Conservation (phyloP, 2,888 invertebrate species). For the Lissocephala sabroskyi region DNA sequence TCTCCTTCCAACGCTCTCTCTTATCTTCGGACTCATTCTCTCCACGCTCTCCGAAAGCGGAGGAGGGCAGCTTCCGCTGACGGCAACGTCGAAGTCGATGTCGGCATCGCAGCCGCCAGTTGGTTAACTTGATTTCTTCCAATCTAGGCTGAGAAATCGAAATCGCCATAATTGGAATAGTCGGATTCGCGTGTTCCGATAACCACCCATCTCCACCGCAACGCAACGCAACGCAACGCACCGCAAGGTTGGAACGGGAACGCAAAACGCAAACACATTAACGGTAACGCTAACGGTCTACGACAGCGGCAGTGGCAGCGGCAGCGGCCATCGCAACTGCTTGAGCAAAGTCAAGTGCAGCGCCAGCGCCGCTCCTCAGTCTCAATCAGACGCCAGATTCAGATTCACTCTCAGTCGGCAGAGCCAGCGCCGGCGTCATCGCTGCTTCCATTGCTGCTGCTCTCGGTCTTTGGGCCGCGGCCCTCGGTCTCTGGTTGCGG, state of each 20-base stretch:
- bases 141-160: conserved; percentile 61
- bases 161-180: conserved; percentile 65
- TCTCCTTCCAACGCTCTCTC: conserved; percentile 16
- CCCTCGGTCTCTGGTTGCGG: conserved; percentile 37
- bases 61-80: conserved; percentile 12
- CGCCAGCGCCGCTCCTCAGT: conserved; percentile 20
- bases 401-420: conserved; percentile 37
- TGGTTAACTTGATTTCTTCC: conserved; percentile 60
- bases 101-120: conserved; percentile 32
- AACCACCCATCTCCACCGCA: conserved; percentile 20
- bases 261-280: no score
- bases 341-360: conserved; percentile 8
- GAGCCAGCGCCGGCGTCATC: conserved; percentile 1
- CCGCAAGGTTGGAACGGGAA: not conserved
- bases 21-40: conserved; percentile 6
- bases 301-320: no score
- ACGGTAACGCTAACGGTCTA: no score
- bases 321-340: not conserved
- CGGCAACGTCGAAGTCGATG: conserved; percentile 24
- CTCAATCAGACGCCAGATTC: conserved; percentile 44
- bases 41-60: not conserved
- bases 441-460: conserved; percentile 13
- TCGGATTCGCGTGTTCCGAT: conserved; percentile 52
- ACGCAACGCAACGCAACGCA: no score
- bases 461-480: conserved; percentile 31